Percentiles rank a stretch among this genome's conserved stretches.
Conservation (phyloP, 2,888 invertebrate genomes). For the Linyphia triangularis region DNA sequence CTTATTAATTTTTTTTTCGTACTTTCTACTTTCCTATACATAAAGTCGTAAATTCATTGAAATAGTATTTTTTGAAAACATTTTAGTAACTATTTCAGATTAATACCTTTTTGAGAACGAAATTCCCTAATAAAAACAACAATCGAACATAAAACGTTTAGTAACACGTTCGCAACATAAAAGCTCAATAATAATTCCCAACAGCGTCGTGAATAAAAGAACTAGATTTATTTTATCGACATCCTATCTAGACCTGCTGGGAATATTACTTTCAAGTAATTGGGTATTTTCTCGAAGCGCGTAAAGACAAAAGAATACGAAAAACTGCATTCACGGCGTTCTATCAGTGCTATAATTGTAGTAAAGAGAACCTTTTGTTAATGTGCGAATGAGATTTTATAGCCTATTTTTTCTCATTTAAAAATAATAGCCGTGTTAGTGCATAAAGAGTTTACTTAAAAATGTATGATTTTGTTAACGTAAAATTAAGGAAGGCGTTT, state of each 20-base stretch:
- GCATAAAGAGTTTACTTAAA: too few species aligned
- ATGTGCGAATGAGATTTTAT: not conserved
- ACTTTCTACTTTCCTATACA: too few species aligned
- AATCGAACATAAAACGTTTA: not conserved
- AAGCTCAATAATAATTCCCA: not conserved
- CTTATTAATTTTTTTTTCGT: too few species aligned
- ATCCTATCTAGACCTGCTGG: not conserved
- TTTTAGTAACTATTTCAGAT: too few species aligned
- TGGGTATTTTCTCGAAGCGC: not conserved
- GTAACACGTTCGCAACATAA: not conserved
- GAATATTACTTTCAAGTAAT: slow-evolving; percentile 3
- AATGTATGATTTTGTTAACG: too few species aligned
- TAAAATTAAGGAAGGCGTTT: too few species aligned
- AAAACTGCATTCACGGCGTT: not conserved
- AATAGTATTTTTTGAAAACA: too few species aligned
- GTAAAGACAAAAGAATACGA: not conserved
- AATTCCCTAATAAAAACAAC: not conserved
- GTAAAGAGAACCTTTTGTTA: not conserved
- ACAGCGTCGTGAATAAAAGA: not conserved
- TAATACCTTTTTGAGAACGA: not conserved
- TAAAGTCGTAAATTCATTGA: too few species aligned
- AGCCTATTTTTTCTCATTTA: not conserved
- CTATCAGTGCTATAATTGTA: not conserved
- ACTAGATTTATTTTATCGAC: not conserved
- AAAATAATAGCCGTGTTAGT: not conserved